Base-by-base conservation (phyloP, 1,140 invertebrate species). In the Drosophila malerkotliana region DNA sequence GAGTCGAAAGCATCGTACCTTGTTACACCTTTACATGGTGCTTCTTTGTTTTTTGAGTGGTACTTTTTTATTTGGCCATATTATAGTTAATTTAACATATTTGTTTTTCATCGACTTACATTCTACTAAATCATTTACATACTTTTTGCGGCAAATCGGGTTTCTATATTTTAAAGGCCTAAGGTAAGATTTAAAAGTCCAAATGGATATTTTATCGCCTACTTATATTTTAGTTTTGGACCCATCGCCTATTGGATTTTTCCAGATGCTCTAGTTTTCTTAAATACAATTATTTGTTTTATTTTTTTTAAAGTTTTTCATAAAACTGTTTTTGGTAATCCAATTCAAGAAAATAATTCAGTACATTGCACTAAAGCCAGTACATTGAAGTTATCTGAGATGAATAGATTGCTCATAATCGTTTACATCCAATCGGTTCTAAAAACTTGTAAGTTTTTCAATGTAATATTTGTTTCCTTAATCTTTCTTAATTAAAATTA, bases 211-310 rank as follows among this genome's bases (percentile, higher is more conserved):
- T 6, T 9, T 45, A 9, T 18, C 1, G 6, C 5, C 18, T 9
- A 24, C 18, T 10, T 47, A 24, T 21, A 10, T 24, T 52, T 6
- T 34, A 85, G 78, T 0, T 12, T 62, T 18, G 37, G 44, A 26
- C 15, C 58, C 1, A 48, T 88, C 24, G 51, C 77, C 0, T 48
- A 76, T 59, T 94, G 94, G 92, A 77, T 95, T 3, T 77, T 93
- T 9, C 95, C 95, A 14, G 95, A 96, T 92, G 92, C 96, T 28
- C 77, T 94, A 45, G 89, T 94, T 10, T 77, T 94, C 51, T 78
- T 93, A 1, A 81, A 89, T 1, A 92, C 92, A 8, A 52, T 94
- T 30, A 66, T 92, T 3, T 66, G 93, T 15, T 93, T 93, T 67
- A 63, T 92, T 24, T 72, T 93, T 18, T 93, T 48, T 1, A 59